These are phyloP conservation scores for Apus apus DNA, from an alignment of 2,113 vertebrate species.

Conservation along the genomic window DNA sequence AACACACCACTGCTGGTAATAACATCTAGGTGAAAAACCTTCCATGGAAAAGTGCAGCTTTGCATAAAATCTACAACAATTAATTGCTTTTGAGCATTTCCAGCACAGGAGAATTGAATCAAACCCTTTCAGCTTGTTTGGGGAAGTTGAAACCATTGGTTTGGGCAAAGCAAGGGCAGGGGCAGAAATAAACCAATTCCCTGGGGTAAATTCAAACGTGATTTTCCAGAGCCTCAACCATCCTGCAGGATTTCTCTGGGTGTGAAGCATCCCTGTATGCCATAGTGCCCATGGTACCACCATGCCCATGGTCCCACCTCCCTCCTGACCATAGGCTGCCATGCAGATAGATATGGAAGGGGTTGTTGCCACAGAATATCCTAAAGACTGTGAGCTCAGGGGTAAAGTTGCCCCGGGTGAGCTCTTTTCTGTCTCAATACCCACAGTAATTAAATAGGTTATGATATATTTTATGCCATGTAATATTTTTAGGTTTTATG, in stretches of 20 bases:
- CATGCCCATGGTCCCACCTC: neutral
- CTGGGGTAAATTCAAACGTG: neutral
- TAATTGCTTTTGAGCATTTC: conserved; percentile 14
- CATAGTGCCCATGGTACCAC: neutral
- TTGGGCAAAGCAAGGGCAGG: neutral
- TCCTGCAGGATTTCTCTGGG: neutral
- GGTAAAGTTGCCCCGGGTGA: neutral
- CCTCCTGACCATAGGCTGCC: neutral
- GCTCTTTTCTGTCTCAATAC: neutral
- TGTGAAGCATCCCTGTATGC: neutral
- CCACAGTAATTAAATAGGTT: neutral
- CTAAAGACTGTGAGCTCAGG: neutral
- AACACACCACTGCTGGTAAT: neutral
- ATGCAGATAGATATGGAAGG: neutral
- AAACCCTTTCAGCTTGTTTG: neutral
- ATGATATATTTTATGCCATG: neutral
- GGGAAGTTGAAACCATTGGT: neutral
- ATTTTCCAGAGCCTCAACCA: neutral
- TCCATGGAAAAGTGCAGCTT: neutral
- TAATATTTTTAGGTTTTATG: neutral
- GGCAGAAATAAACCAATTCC: neutral
- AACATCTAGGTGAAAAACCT: neutral
- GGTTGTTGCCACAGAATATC: neutral
- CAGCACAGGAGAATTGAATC: neutral
- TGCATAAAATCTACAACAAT: neutral